These are phyloP conservation scores for Drosophila tanythrix DNA, from an alignment of 2,888 invertebrate genomes.

Conservation along the genomic window DNA sequence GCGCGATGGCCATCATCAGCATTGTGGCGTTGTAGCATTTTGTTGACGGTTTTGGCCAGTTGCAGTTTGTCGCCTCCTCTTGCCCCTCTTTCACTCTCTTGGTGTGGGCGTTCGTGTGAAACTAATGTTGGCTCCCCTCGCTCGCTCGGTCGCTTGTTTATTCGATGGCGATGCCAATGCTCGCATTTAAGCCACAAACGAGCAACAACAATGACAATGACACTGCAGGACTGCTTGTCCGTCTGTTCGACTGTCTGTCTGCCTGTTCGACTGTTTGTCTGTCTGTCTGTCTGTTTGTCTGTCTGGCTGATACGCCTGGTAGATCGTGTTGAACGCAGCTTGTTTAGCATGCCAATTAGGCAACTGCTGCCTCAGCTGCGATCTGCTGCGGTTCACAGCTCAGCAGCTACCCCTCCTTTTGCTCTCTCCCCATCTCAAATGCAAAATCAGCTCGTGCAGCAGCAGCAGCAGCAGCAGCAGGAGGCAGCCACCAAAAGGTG, in stretches of 20 bases:
- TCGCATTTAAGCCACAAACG: slow-evolving; percentile 55
- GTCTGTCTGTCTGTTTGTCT: slow-evolving; percentile 34
- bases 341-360: slow-evolving; percentile 80
- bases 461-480: slow-evolving; percentile 47
- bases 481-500: slow-evolving; percentile 79
- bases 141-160: not conserved
- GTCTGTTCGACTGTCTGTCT: slow-evolving; percentile 30
- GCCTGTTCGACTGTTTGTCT: slow-evolving; percentile 30
- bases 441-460: slow-evolving; percentile 81
- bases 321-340: slow-evolving; percentile 81
- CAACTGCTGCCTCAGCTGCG: slow-evolving; percentile 55
- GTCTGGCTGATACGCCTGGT: slow-evolving; percentile 69
- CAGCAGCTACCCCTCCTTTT: slow-evolving; percentile 1
- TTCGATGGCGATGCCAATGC: slow-evolving; percentile 43
- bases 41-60: slow-evolving; percentile 20
- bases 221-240: slow-evolving; percentile 36
- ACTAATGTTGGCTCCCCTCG: slow-evolving; percentile 58
- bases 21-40: slow-evolving; percentile 29
- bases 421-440: slow-evolving; percentile 71
- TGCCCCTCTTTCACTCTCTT: not conserved
- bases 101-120: slow-evolving; percentile 78
- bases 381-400: slow-evolving; percentile 46
- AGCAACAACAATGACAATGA: slow-evolving; percentile 54
- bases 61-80: not conserved
- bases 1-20: slow-evolving; percentile 72